These are phyloP conservation scores for Hoplostethus mediterraneus DNA, from an alignment of 2,797 vertebrate species.

Conservation along the genomic window DNA sequence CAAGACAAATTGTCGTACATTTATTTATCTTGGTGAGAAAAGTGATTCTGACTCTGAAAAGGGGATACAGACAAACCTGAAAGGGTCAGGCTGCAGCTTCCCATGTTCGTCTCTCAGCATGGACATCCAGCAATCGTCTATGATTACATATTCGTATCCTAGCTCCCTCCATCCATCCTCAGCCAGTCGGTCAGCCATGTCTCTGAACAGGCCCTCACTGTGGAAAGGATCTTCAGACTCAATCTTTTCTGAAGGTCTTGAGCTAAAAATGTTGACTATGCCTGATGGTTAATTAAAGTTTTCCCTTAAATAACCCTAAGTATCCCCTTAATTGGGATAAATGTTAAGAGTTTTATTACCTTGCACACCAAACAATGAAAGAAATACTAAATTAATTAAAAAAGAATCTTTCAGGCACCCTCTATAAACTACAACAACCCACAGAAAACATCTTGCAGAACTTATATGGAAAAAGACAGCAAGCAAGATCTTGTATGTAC, in stretches of 20 bases:
- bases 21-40: background rate
- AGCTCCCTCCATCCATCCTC: constrained; percentile 89
- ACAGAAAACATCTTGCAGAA: too few relatives aligned
- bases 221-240: background rate
- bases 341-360: too few relatives aligned
- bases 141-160: constrained; percentile 88
- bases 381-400: too few relatives aligned
- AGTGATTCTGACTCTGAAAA: background rate
- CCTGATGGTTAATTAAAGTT: too few relatives aligned
- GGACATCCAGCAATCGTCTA: constrained; percentile 90
- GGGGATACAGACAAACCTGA: constrained; percentile 61
- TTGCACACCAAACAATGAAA: too few relatives aligned
- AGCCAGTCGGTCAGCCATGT: constrained; percentile 86
- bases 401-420: too few relatives aligned
- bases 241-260: too few relatives aligned
- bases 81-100: constrained; percentile 78
- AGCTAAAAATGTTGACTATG: too few relatives aligned
- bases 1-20: background rate
- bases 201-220: constrained; percentile 86
- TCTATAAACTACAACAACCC: too few relatives aligned
- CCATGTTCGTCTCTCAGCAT: constrained; percentile 74
- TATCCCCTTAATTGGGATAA: too few relatives aligned
- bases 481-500: constrained; percentile 57
- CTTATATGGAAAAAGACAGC: background rate
- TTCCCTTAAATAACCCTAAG: too few relatives aligned